phyloP scores from a whole-genome alignment of 2,797 vertebrate species.

The Urosaurus nigricauda region DNA sequence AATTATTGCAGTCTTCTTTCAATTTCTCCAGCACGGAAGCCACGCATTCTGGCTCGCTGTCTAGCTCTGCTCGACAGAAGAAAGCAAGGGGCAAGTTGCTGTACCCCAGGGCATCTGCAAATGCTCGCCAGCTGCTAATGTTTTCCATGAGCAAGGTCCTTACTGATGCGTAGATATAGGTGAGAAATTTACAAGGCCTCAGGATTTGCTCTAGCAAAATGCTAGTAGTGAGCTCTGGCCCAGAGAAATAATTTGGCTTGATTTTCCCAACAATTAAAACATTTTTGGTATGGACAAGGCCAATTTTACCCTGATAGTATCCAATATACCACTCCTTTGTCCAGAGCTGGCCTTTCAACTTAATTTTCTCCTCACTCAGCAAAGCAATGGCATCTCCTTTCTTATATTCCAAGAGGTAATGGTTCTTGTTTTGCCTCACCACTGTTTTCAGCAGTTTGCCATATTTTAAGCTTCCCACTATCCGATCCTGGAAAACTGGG shows the following conservation, averaged over 20 bases:
- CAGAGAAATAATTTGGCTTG: conserved; percentile 88
- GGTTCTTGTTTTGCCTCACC: conserved; percentile 92
- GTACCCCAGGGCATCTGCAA: conserved; percentile 93
- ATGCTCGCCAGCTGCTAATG: conserved; percentile 92
- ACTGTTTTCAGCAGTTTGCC: conserved; percentile 95
- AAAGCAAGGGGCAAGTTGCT: conserved; percentile 87
- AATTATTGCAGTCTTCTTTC: conserved; percentile 94
- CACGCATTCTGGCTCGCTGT: conserved; percentile 93
- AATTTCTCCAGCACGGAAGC: conserved; percentile 96
- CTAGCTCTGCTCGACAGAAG: conserved; percentile 92
- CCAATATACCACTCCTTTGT: conserved; percentile 99
- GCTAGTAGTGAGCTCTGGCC: conserved; percentile 91
- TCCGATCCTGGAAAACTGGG: conserved; percentile 92
- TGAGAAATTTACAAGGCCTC: conserved; percentile 96
- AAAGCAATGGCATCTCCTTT: conserved; percentile 93
- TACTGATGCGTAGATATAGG: conserved; percentile 96
- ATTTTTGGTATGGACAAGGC: conserved; percentile 94
- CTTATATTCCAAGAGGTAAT: conserved; percentile 96
- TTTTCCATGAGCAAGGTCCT: conserved; percentile 97
- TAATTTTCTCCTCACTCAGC: conserved; percentile 95
- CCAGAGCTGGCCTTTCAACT: conserved; percentile 92
- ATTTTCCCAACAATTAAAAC: conserved; percentile 91
- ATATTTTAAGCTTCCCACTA: conserved; percentile 88
- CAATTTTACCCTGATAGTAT: conserved; percentile 93
- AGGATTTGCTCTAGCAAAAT: conserved; percentile 93